Base-by-base conservation (phyloP, 2,113 vertebrate species). In the Daubentonia madagascariensis region DNA sequence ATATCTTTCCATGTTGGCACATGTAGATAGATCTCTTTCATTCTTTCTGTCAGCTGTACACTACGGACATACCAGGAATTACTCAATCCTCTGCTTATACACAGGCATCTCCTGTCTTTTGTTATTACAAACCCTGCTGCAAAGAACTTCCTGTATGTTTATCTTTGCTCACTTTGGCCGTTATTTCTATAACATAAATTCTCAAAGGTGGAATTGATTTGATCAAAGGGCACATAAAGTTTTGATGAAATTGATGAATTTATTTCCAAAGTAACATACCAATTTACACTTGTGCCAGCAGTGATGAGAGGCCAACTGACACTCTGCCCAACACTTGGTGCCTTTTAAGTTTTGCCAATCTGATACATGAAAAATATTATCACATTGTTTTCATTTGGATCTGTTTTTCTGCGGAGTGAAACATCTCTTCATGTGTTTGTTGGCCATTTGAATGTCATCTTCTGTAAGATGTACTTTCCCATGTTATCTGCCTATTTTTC, bases 121-220 rank as follows among this genome's bases (percentile, higher is more conserved):
- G 40, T 89, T 79, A 89, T 37, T 45, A 68, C 14, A 22, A 97
- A 85, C 63, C 59, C n/a, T 0, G 5, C 35, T 17, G 3, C 52
- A 57, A 32, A 94, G 83, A 89, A 65, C 72, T 35, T 61, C 35
- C 59, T 83, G 22, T 50, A 3, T 35, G 37, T 73, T 79, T 89
- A 59, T 93, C 57, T 94, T 94, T 79, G 54, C n/a, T 92, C 61
- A 72, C 14, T 25, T 79, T n/a, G 52, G 63, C 78, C 65, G 68
- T 65, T 37, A 73, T 96, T 93, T 94, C 75, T 65, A 63, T 57
- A 78, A 85, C 89, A 88, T 43, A 91, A 73, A 85, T 73, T 92
- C 57, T 65, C 25, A 91, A 54, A 85, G 14, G n/a, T 2, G 5
- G 81, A 87, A 75, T 37, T 63, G 9, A 80, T 89, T 84, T 12